Evolutionary conservation across 2,113 vertebrate genomes (phyloP), one percentile per base, ranked within the genome.

Genomic region (Dasyornis broadbenti): DNA sequence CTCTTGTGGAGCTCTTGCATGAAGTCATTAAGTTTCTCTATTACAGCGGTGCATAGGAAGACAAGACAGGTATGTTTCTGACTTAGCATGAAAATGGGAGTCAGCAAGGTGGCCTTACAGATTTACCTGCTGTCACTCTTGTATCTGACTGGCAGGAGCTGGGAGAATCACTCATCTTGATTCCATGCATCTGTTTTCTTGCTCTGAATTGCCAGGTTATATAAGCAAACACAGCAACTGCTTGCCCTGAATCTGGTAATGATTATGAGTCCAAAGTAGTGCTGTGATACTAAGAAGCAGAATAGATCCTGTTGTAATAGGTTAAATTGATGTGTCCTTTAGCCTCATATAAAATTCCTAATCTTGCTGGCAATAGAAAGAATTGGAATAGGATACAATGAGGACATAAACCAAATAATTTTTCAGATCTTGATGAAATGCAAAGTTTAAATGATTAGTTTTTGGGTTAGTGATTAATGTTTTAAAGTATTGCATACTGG

Each of bases 111-210:
- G 45, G 47, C 49, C 56, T 76, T 37, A 47, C 9, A 47, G 19
- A 42, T 33, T 22, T 24, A 24, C 18, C 19, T 45, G 14, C 23
- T 57, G 15, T 80, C 1, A 0, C 7, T 70, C 1, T 0, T 49
- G 31, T 59, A 5, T 61, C 28, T 69, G 44, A 52, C 49, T 52
- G 47, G 18, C 20, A 24, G 45, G 50, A 60, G n/a, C 45, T 82
- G 64, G 13, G 26, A 76, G 28, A 83, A 49, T 27, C 2, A 4
- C 42, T 82, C 4, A 1, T 63, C 31, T 49, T 33, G 40, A 53
- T 45, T 78, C 59, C 31, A 8, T 33, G 15, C 11, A 78, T 30
- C 14, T 71, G 11, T 56, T 61, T 56, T 30, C n/a, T 82, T 28
- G 15, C 40, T 82, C 53, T 68, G 60, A 79, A 27, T 33, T 50